A percentile compares a stretch with the other conserved stretches of the same genome.
Conservation (phyloP, 2,888 invertebrate genomes). For the Lathronympha strigana region DNA sequence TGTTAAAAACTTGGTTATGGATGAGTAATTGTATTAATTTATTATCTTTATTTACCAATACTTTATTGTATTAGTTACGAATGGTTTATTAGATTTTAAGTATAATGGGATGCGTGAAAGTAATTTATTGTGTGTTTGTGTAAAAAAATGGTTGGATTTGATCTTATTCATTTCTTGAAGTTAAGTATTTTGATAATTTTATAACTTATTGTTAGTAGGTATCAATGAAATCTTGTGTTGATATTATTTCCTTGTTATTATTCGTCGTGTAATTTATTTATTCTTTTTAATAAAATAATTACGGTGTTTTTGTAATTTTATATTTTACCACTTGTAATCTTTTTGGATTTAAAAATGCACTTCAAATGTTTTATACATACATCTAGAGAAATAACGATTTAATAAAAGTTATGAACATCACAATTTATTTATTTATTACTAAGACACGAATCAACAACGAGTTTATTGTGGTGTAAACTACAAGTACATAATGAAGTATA, state of each 20-base stretch:
- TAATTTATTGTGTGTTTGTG: conserved; percentile 62
- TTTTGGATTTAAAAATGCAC: conserved; percentile 38
- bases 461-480: no score
- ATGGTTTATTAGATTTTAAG: conserved; percentile 22
- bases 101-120: conserved; percentile 54
- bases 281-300: conserved; percentile 2
- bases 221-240: background rate
- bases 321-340: conserved; percentile 39
- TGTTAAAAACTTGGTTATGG: background rate
- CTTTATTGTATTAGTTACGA: background rate
- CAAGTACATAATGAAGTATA: no score
- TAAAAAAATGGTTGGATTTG: conserved; percentile 37
- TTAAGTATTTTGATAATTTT: conserved; percentile 32
- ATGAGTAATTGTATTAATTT: background rate
- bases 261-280: conserved; percentile 4
- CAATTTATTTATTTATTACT: background rate
- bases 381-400: conserved; percentile 17
- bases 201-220: conserved; percentile 8
- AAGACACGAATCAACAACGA: no score
- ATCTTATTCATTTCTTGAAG: conserved; percentile 39
- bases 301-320: conserved; percentile 19
- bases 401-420: conserved; percentile 15
- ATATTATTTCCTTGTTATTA: conserved; percentile 16
- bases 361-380: conserved; percentile 34
- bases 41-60: background rate